Conservation (phyloP, 2,888 invertebrate genomes). For the Drosophila mayaguana region DNA sequence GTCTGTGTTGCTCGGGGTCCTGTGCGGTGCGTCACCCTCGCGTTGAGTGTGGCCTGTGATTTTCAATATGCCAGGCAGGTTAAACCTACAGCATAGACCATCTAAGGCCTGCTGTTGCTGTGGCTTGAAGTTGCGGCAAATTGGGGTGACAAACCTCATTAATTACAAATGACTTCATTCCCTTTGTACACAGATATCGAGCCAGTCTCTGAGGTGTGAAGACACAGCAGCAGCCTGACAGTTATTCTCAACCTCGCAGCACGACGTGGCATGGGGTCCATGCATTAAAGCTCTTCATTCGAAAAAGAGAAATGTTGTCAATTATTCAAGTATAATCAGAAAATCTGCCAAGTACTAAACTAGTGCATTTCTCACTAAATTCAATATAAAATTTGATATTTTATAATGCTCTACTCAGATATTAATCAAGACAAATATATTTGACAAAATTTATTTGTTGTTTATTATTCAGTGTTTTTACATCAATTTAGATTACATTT, state of each 20-base stretch:
- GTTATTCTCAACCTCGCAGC: conserved; percentile 24
- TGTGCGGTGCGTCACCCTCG: conserved; percentile 43
- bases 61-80: conserved; percentile 70
- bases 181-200: conserved; percentile 54
- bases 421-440: too few relatives aligned
- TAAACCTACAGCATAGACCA: conserved; percentile 39
- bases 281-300: conserved; percentile 26
- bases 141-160: conserved; percentile 82
- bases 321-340: conserved; percentile 16
- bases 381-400: too few relatives aligned
- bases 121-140: conserved; percentile 71
- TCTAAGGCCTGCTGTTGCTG: conserved; percentile 39
- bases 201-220: conserved; percentile 61
- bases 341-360: background rate
- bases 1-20: background rate
- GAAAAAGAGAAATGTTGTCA: conserved; percentile 15
- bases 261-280: background rate
- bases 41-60: conserved; percentile 48
- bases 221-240: conserved; percentile 34
- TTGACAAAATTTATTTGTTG: too few relatives aligned
- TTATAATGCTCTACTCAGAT: too few relatives aligned
- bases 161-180: conserved; percentile 81
- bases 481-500: too few relatives aligned
- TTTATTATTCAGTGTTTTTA: too few relatives aligned
- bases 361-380: too few relatives aligned